Evolutionary conservation across 2,797 vertebrate genomes (phyloP).

Genomic region (Acomys russatus): DNA sequence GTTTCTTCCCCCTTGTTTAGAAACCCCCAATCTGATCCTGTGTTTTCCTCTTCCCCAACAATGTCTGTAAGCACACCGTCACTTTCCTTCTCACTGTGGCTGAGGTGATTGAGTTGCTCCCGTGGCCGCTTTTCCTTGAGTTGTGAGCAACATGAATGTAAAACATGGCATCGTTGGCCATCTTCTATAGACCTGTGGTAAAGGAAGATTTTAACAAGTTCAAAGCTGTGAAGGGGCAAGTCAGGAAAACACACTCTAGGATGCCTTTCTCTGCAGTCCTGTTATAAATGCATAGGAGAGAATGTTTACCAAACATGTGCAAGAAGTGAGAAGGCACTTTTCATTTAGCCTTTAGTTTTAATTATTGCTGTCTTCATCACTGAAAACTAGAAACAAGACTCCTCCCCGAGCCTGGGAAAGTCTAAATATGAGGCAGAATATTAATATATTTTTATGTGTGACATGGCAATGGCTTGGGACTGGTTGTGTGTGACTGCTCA

Average conservation of each 20-base stretch:
- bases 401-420: not conserved
- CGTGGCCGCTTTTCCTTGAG: not conserved
- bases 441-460: not conserved
- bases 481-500: not conserved
- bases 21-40: not conserved
- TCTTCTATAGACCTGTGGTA: not conserved
- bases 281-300: not conserved
- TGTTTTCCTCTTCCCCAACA: not conserved
- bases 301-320: not conserved
- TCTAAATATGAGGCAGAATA: not conserved
- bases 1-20: not conserved
- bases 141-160: not conserved
- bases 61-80: not conserved
- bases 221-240: not conserved
- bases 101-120: not conserved
- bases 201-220: slow-evolving; percentile 32
- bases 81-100: not conserved
- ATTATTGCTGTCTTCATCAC: not conserved
- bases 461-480: not conserved
- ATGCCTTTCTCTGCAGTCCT: not conserved
- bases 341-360: not conserved
- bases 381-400: not conserved
- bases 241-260: slow-evolving; percentile 10
- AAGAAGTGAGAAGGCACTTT: not conserved
- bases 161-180: not conserved